Evolutionary conservation across 2,113 vertebrate species (phyloP).

Genomic region (Hemiprocne comata): DNA sequence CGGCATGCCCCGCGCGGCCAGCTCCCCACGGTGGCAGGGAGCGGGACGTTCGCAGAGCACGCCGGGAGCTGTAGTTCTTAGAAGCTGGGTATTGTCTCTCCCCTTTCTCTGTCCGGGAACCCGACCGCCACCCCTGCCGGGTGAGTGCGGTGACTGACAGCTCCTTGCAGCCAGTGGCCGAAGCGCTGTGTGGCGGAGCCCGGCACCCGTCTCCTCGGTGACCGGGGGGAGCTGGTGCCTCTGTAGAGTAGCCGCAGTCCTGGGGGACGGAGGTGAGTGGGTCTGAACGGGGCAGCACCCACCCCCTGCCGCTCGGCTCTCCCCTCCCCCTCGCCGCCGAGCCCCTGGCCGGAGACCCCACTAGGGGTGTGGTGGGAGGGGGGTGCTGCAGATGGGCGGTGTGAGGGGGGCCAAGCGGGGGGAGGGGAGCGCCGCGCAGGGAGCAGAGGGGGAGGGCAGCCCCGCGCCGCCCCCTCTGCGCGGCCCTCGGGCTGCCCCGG

Average conservation of each 20-base stretch:
- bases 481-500: neutral
- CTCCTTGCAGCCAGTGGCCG: slow-evolving; percentile 44
- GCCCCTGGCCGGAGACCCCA: neutral
- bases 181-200: neutral
- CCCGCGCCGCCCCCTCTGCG: neutral
- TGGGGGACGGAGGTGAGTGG: neutral
- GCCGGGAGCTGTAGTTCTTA: slow-evolving; percentile 45
- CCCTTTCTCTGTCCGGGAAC: slow-evolving; percentile 31
- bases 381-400: neutral
- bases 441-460: neutral
- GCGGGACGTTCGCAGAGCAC: rapidly evolving
- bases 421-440: neutral
- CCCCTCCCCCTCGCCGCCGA: neutral
- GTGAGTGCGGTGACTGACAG: slow-evolving; percentile 49
- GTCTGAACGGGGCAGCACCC: neutral
- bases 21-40: neutral
- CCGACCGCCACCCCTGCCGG: slow-evolving; percentile 33
- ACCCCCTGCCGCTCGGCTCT: neutral
- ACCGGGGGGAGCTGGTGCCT: slow-evolving; percentile 5
- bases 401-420: neutral
- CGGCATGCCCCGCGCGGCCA: neutral
- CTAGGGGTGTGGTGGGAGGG: neutral
- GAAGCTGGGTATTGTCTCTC: slow-evolving; percentile 26
- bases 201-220: slow-evolving; percentile 41
- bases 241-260: neutral